Base-by-base conservation (phyloP, 1,140 invertebrate genomes). In the Diploscapter pachys region DNA sequence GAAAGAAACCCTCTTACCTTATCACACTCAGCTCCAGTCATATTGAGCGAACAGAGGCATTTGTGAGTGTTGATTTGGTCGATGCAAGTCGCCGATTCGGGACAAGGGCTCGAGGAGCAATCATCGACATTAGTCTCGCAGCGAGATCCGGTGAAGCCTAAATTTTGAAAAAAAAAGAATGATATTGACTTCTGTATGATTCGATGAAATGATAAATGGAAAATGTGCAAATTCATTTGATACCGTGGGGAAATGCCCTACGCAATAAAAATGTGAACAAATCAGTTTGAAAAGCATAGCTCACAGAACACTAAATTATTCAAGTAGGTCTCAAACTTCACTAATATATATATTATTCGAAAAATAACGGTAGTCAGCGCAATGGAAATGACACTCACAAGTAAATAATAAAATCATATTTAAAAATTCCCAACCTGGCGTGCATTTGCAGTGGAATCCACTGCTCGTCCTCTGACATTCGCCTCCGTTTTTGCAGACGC, bases 11-110 rank as follows among this genome's bases (percentile, higher is more conserved):
- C 9, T 11, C 9, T 9, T 9, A 69, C 59, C 50, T 97, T 97
- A 86, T 95, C 90, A 80, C 95, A 98, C 82, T 96, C 94, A 85
- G 96, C 93, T 59, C 95, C 94, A 70, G 95, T 97, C 77, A 95
- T 89, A 84, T 96, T 96, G 87, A 96, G 95, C 54, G 94, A 93
- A 89, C 94, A 96, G 85, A 94, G 92, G 82, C 95, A 97, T 84
- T 94, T 94, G 88, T 95, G 95, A 83, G 91, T 91, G 79, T 92
- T 92, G 63, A 92, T 93, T 13, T 96, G 89, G 88, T 97, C 95
- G 76, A 97, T 92, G 83, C 95, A 97, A 9, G 91, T 93, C 4
- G 95, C 93, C 11, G 93, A 93, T 67, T 93, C 92, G 62, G 95
- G 94, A 85, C 95, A 97, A 0, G 93, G 94, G 79, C 94, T 93